phyloP scores from a whole-genome alignment of 2,113 vertebrate genomes.

The Isichthys henryi region DNA sequence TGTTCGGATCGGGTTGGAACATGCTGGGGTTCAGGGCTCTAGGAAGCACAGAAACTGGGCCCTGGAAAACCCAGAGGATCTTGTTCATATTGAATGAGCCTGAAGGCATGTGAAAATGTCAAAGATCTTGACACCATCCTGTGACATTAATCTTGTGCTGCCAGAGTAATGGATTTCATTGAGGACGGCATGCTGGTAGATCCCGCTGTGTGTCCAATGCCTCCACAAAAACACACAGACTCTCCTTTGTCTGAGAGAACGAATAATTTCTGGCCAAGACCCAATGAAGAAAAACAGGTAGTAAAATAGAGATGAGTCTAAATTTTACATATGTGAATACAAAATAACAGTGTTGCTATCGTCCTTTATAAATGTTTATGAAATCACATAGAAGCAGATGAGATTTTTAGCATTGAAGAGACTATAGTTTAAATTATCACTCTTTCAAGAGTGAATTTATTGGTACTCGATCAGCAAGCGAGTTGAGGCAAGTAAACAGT shows the following conservation, averaged over 20 bases:
- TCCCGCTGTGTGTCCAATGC: background rate
- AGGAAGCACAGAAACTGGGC: background rate
- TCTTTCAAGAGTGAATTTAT: background rate
- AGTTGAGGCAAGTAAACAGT: background rate
- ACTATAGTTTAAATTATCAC: background rate
- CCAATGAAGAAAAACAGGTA: background rate
- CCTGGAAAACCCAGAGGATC: background rate
- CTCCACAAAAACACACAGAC: background rate
- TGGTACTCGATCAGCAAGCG: background rate
- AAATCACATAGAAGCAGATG: background rate
- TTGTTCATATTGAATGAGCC: conserved; percentile 3
- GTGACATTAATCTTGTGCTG: conserved; percentile 13
- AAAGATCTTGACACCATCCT: background rate
- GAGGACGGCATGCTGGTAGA: background rate
- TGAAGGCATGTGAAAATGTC: background rate
- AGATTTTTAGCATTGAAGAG: background rate
- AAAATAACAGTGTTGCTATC: background rate
- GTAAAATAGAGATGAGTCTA: background rate
- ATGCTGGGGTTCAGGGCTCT: background rate
- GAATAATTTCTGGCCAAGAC: background rate
- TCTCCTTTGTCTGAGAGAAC: background rate
- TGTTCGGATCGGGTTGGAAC: background rate
- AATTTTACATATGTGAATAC: background rate
- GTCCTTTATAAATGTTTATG: background rate
- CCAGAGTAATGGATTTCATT: background rate